Percentiles rank a stretch among this genome's conserved stretches.
Evolutionary conservation across 2,888 invertebrate genomes (phyloP).

Genomic region (Netelia virgata): DNA sequence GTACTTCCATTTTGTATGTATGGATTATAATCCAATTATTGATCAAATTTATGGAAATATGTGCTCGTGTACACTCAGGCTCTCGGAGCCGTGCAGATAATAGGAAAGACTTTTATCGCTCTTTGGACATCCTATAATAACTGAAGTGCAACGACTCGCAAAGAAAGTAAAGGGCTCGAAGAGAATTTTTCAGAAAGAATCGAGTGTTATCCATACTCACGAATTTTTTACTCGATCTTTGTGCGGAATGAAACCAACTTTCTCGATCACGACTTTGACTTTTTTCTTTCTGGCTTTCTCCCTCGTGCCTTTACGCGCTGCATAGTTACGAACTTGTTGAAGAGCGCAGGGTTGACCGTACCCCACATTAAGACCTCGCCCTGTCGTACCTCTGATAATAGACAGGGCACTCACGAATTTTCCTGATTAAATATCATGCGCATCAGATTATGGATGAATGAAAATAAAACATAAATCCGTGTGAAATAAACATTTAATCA

Average conservation of each 20-base stretch:
- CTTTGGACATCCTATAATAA: too few relatives aligned
- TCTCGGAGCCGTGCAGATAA: too few relatives aligned
- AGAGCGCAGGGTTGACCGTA: conserved; percentile 65
- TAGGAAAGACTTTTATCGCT: too few relatives aligned
- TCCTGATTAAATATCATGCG: conserved; percentile 32
- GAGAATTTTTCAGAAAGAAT: neutral
- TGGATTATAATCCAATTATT: neutral
- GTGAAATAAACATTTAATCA: neutral
- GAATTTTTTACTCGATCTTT: conserved; percentile 87
- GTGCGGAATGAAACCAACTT: conserved; percentile 91
- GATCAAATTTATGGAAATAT: neutral
- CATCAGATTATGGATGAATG: neutral
- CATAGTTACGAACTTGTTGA: conserved; percentile 86
- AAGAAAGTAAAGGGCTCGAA: too few relatives aligned
- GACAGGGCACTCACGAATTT: conserved; percentile 52
- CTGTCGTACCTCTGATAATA: conserved; percentile 23
- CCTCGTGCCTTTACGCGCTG: conserved; percentile 93
- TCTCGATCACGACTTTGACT: conserved; percentile 91
- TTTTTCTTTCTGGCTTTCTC: conserved; percentile 91
- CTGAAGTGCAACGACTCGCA: too few relatives aligned
- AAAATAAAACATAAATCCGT: neutral
- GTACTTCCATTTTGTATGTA: too few relatives aligned
- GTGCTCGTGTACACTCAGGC: too few relatives aligned
- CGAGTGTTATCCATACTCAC: conserved; percentile 81
- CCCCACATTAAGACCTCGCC: conserved; percentile 50